Evolutionary conservation across 2,113 vertebrate genomes (phyloP).

Genomic region (Nerophis lumbriciformis): DNA sequence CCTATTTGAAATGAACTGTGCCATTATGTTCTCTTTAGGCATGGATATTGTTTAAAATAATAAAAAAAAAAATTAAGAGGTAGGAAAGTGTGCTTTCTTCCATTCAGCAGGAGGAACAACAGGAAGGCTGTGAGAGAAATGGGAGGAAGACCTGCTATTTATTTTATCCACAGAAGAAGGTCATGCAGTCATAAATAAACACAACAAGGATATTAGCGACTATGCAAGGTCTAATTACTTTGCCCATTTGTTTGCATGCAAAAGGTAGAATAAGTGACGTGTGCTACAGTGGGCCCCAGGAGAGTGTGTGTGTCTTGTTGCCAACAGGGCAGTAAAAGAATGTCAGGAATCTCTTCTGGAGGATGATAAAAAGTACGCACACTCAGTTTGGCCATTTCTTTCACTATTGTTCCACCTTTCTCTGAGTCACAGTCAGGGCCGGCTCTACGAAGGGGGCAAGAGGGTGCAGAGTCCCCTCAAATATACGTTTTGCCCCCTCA

Average conservation of each 20-base stretch:
- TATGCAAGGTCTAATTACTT: no score
- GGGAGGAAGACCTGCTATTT: slow-evolving; percentile 51
- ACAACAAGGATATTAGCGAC: slow-evolving; percentile 15
- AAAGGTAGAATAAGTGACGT: slow-evolving; percentile 23
- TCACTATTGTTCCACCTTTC: slow-evolving; percentile 2
- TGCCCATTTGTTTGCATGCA: slow-evolving; percentile 19
- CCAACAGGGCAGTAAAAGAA: slow-evolving; percentile 61
- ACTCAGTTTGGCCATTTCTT: slow-evolving; percentile 21
- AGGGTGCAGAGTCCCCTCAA: no score
- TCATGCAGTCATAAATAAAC: slow-evolving; percentile 19
- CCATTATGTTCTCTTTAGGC: no score
- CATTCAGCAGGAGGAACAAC: slow-evolving; percentile 31
- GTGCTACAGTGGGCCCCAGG: slow-evolving; percentile 25
- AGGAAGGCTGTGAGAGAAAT: slow-evolving; percentile 43
- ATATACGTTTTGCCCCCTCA: no score
- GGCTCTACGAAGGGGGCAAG: no score
- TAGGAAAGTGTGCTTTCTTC: slow-evolving; percentile 21
- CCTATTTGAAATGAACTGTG: no score
- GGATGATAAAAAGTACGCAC: slow-evolving; percentile 52
- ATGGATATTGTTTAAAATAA: no score
- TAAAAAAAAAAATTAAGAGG: no score
- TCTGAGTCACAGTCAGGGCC: not conserved
- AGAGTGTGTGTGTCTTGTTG: slow-evolving; percentile 46
- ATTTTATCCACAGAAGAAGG: slow-evolving; percentile 48
- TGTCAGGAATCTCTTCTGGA: slow-evolving; percentile 59